Evolutionary conservation across 2,797 vertebrate species (phyloP).

Genomic region (Paramormyrops hopkinsi): DNA sequence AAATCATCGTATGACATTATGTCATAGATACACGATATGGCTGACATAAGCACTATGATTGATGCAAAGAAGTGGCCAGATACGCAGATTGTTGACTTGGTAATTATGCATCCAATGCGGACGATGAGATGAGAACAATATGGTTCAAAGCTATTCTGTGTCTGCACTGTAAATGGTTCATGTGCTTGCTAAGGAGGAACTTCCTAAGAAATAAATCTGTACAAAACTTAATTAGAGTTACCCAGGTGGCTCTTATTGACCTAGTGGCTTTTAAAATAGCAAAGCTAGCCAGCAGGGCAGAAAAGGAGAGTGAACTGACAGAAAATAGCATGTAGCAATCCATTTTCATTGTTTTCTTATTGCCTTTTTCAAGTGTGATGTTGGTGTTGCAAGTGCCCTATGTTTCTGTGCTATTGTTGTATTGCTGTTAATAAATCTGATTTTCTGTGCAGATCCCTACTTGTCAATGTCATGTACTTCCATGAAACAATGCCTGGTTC

Average conservation of each 20-base stretch:
- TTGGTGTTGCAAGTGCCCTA: background rate
- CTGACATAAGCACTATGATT: background rate
- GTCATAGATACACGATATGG: background rate
- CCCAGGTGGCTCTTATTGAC: background rate
- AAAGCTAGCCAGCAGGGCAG: background rate
- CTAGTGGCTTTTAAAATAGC: background rate
- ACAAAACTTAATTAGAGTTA: background rate
- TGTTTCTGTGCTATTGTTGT: slow-evolving; percentile 1
- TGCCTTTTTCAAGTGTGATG: background rate
- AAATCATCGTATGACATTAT: background rate
- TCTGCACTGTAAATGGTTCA: background rate
- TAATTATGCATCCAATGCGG: background rate
- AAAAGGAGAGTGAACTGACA: background rate
- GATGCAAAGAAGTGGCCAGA: background rate
- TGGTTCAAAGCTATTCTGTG: background rate
- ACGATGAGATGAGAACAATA: background rate
- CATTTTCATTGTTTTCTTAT: background rate
- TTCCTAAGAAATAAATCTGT: background rate
- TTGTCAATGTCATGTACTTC: background rate
- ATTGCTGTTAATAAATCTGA: background rate
- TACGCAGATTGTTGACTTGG: background rate
- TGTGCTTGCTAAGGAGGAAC: background rate
- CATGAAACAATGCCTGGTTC: background rate
- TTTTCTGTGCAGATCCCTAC: background rate
- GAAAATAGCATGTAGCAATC: background rate